A percentile compares a stretch with the other conserved stretches of the same genome.
Evolutionary conservation across 2,113 vertebrate genomes (phyloP).

Genomic region (Thunnus thynnus): DNA sequence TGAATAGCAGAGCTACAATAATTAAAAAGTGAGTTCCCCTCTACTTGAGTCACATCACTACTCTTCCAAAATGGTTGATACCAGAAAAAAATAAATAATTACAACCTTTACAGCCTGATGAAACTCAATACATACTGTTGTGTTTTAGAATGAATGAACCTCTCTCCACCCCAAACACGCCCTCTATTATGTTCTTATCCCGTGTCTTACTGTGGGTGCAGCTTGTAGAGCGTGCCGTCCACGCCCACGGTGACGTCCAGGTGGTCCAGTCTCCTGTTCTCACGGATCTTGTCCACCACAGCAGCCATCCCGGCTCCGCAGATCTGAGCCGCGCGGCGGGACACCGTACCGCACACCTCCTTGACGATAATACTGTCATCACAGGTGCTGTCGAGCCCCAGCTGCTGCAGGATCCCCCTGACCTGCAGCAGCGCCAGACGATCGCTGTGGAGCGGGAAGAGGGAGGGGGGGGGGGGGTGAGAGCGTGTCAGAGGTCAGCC

Average conservation of each 20-base stretch:
- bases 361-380: slow-evolving; percentile 99
- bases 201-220: slow-evolving; percentile 93
- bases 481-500: slow-evolving; percentile 57
- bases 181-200: not conserved
- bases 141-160: slow-evolving; percentile 1
- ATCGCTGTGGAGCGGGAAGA: slow-evolving; percentile 85
- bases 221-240: slow-evolving; percentile 97
- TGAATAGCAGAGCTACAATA: not conserved
- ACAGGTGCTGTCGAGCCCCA: slow-evolving; percentile 97
- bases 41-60: not conserved
- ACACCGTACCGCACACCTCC: slow-evolving; percentile 94
- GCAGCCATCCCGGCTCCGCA: slow-evolving; percentile 98
- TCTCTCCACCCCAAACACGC: not conserved
- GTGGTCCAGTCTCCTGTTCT: slow-evolving; percentile 92
- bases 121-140: not conserved
- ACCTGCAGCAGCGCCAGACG: slow-evolving; percentile 98
- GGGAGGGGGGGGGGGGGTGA: not conserved
- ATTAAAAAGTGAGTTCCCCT: not conserved
- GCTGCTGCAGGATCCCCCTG: slow-evolving; percentile 94
- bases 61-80: not conserved
- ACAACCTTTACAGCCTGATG: not conserved
- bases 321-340: slow-evolving; percentile 91
- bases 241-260: slow-evolving; percentile 96
- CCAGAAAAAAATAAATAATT: no score
- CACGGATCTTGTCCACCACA: slow-evolving; percentile 96